Evolutionary conservation across 2,888 invertebrate genomes (phyloP).

Genomic region (Melinaea marsaeus): DNA sequence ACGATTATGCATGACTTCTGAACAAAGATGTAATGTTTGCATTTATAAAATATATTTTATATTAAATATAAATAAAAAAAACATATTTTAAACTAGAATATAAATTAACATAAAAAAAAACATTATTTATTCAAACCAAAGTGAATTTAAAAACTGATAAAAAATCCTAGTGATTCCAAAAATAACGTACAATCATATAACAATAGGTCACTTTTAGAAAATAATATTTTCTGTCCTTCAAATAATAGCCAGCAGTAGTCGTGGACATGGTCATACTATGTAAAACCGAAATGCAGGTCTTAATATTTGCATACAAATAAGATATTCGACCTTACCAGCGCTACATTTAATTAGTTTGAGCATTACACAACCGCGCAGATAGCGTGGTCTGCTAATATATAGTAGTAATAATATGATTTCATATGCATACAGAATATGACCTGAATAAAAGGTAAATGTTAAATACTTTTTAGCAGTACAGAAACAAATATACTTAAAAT

Average conservation of each 20-base stretch:
- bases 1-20: too few relatives aligned
- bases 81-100: too few relatives aligned
- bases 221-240: background rate
- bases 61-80: too few relatives aligned
- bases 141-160: too few relatives aligned
- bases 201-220: background rate
- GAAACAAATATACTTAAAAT: too few relatives aligned
- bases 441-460: too few relatives aligned
- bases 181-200: background rate
- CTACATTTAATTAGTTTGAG: constrained; percentile 28
- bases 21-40: background rate
- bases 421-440: too few relatives aligned
- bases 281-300: constrained; percentile 33
- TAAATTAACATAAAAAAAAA: too few relatives aligned
- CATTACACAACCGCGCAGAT: constrained; percentile 12
- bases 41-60: too few relatives aligned
- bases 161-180: too few relatives aligned
- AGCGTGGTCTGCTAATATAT: background rate
- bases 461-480: too few relatives aligned
- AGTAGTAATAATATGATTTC: background rate
- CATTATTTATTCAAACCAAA: too few relatives aligned
- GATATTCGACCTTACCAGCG: constrained; percentile 28
- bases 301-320: constrained; percentile 42
- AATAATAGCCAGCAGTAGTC: constrained; percentile 5
- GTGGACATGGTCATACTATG: constrained; percentile 33